Evolutionary conservation across 2,888 invertebrate genomes (phyloP).

Genomic region (Masnerella sp.): DNA sequence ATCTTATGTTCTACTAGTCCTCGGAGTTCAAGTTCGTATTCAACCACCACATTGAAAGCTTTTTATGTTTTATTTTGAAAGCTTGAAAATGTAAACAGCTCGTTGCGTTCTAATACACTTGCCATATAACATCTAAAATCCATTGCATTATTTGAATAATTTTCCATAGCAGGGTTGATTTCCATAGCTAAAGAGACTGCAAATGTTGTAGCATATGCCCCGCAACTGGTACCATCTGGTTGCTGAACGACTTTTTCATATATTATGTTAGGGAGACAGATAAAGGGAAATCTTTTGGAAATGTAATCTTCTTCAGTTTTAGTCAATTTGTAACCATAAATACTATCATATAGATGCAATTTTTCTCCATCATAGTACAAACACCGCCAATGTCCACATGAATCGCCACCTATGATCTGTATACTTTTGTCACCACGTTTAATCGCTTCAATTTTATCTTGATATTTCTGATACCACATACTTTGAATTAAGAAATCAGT

Average conservation of each 20-base stretch:
- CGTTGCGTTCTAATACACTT: too few species aligned
- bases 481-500: slow-evolving; percentile 17
- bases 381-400: slow-evolving; percentile 53
- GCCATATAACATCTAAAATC: too few species aligned
- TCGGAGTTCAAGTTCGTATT: too few species aligned
- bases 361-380: slow-evolving; percentile 41
- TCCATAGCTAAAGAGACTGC: slow-evolving; percentile 37
- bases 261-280: slow-evolving; percentile 8
- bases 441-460: not conserved
- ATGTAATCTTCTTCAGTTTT: slow-evolving; percentile 37
- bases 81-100: too few species aligned
- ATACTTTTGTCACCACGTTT: not conserved
- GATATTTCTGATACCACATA: slow-evolving; percentile 1
- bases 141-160: slow-evolving; percentile 28
- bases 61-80: too few species aligned
- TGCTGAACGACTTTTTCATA: slow-evolving; percentile 25
- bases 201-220: slow-evolving; percentile 52
- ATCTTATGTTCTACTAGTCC: too few species aligned
- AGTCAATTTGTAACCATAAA: slow-evolving; percentile 21
- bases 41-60: too few species aligned
- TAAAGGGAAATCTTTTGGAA: slow-evolving; percentile 31
- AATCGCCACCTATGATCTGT: slow-evolving; percentile 49
- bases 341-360: slow-evolving; percentile 52
- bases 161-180: slow-evolving; percentile 11
- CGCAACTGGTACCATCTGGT: slow-evolving; percentile 46